A percentile compares a stretch with the other conserved stretches of the same genome.
Conservation (phyloP, 2,113 vertebrate genomes). For the Paradoxurus hermaphroditus region DNA sequence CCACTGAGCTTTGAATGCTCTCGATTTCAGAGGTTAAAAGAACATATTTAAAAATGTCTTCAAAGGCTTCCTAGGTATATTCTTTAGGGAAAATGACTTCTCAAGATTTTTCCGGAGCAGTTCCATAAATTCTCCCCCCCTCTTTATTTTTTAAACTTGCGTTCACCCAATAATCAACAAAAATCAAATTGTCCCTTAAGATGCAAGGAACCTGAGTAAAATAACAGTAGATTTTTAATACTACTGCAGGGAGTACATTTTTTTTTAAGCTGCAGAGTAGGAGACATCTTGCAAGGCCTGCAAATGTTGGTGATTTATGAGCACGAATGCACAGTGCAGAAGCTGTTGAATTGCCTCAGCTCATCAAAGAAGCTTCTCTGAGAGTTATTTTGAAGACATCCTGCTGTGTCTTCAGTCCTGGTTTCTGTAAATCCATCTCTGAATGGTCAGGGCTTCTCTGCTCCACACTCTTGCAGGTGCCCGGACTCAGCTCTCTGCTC, state of each 20-base stretch:
- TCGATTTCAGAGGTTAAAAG: background rate
- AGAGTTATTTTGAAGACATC: constrained; percentile 55
- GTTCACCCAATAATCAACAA: background rate
- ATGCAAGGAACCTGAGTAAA: background rate
- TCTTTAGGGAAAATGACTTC: background rate
- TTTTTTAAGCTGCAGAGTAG: background rate
- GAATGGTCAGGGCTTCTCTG: constrained; percentile 22
- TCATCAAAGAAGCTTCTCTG: constrained; percentile 65
- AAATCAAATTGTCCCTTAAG: constrained; percentile 27
- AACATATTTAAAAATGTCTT: background rate
- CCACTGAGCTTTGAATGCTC: background rate
- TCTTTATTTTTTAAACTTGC: too few relatives aligned
- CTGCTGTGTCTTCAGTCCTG: constrained; percentile 46
- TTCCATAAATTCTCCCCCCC: constrained; percentile 4
- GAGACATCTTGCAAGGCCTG: constrained; percentile 37
- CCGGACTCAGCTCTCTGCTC: constrained; percentile 1
- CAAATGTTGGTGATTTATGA: constrained; percentile 62
- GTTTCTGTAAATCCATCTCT: constrained; percentile 37
- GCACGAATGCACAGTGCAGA: background rate
- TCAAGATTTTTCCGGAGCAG: background rate
- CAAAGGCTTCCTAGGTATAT: background rate
- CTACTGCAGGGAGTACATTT: background rate
- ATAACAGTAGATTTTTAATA: background rate
- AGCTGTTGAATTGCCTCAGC: constrained; percentile 39
- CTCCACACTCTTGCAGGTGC: background rate